Percentiles rank a stretch among this genome's conserved stretches.
Evolutionary conservation across 2,888 invertebrate genomes (phyloP).

Genomic region (Sarcophaga caerulescens): DNA sequence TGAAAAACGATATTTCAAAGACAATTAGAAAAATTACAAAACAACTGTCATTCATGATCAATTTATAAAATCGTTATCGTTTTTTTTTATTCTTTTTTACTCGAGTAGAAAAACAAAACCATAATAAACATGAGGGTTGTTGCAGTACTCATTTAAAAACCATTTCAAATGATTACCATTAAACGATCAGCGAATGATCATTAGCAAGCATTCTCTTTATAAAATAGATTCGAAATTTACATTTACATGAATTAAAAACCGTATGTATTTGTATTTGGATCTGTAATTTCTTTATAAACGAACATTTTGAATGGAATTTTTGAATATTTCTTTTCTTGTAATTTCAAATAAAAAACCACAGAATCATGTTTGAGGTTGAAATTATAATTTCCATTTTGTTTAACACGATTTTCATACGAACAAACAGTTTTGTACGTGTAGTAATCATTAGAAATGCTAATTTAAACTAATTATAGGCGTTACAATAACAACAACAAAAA

Average conservation of each 20-base stretch:
- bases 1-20: neutral
- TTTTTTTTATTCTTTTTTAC: no score
- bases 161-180: neutral
- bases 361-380: slow-evolving; percentile 1
- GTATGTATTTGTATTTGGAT: neutral
- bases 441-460: slow-evolving; percentile 54
- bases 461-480: slow-evolving; percentile 32
- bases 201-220: no score
- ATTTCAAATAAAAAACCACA: slow-evolving; percentile 16
- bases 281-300: neutral
- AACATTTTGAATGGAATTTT: no score
- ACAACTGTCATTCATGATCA: slow-evolving; percentile 17
- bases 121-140: slow-evolving; percentile 16
- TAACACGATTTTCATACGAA: slow-evolving; percentile 1
- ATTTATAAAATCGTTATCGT: neutral
- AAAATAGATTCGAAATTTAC: no score
- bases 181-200: no score
- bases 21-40: slow-evolving; percentile 8
- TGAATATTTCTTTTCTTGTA: neutral
- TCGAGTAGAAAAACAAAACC: neutral
- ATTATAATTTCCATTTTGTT: neutral
- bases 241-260: no score
- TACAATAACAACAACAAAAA: neutral
- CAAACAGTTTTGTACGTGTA: slow-evolving; percentile 12
- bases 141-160: neutral